Evolutionary conservation across 1,140 invertebrate species (phyloP).

Genomic region (Diorhabda carinulata): DNA sequence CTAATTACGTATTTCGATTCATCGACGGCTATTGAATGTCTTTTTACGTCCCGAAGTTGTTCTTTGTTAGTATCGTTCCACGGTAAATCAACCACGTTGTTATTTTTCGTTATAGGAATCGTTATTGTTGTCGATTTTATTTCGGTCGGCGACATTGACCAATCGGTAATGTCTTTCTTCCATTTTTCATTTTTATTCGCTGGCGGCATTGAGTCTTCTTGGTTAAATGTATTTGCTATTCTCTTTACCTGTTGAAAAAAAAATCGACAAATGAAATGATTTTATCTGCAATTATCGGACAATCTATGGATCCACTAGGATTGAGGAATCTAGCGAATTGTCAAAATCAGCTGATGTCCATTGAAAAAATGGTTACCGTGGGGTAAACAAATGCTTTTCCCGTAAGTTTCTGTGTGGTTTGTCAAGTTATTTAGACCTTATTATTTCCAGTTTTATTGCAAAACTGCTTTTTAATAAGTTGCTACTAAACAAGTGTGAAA

Average conservation of each 20-base stretch:
- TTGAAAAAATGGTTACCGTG: no score
- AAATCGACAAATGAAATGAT: neutral
- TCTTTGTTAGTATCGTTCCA: slow-evolving; percentile 42
- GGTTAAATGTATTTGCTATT: slow-evolving; percentile 33
- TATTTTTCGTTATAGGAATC: slow-evolving; percentile 38
- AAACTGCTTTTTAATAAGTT: no score
- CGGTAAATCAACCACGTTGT: slow-evolving; percentile 29
- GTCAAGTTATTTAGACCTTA: no score
- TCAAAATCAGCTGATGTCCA: no score
- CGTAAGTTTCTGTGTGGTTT: no score
- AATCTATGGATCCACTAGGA: no score
- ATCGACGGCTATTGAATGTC: slow-evolving; percentile 58
- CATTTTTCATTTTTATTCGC: slow-evolving; percentile 9
- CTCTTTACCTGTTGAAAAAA: slow-evolving; percentile 27
- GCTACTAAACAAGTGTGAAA: no score
- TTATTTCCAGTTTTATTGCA: no score
- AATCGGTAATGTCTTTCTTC: slow-evolving; percentile 6
- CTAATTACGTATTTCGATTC: slow-evolving; percentile 52
- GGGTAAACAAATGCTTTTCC: no score
- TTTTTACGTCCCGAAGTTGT: slow-evolving; percentile 43
- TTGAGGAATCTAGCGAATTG: no score
- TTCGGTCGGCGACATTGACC: slow-evolving; percentile 24
- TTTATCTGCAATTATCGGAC: no score
- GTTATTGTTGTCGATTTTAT: slow-evolving; percentile 40
- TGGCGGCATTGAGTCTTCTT: slow-evolving; percentile 23